phyloP scores from a whole-genome alignment of 2,797 vertebrate genomes.

The Simalia tracyae region DNA sequence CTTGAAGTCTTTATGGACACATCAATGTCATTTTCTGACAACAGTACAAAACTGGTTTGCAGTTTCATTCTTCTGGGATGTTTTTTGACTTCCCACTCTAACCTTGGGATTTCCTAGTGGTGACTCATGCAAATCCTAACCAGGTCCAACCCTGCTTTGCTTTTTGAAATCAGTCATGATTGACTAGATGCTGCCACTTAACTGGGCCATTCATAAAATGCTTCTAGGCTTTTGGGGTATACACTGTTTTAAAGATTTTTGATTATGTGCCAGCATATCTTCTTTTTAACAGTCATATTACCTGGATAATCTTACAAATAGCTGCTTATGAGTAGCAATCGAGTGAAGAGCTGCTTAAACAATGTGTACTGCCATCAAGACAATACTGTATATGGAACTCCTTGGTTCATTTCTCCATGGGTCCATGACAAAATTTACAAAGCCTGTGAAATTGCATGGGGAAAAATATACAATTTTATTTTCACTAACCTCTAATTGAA shows the following conservation, averaged over 20 bases:
- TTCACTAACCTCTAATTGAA: neutral
- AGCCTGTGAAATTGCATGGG: neutral
- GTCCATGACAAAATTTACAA: neutral
- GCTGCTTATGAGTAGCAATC: neutral
- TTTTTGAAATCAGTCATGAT: neutral
- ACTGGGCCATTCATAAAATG: neutral
- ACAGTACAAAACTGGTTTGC: neutral
- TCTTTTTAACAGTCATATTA: neutral
- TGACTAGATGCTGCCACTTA: neutral
- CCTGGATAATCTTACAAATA: neutral
- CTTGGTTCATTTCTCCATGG: neutral
- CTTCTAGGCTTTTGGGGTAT: neutral
- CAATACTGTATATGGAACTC: neutral
- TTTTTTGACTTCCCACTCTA: neutral
- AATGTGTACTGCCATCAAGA: neutral
- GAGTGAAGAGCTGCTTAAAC: neutral
- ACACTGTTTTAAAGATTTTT: neutral
- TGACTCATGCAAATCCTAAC: neutral
- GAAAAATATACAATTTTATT: neutral
- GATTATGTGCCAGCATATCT: neutral
- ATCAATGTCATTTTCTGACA: neutral
- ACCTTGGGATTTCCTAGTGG: neutral
- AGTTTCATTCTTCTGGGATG: neutral
- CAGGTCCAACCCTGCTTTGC: neutral
- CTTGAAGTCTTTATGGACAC: neutral